Evolutionary conservation across 2,797 vertebrate species (phyloP), one percentile per base, ranked within the genome.

Genomic region (Echiichthys vipera): DNA sequence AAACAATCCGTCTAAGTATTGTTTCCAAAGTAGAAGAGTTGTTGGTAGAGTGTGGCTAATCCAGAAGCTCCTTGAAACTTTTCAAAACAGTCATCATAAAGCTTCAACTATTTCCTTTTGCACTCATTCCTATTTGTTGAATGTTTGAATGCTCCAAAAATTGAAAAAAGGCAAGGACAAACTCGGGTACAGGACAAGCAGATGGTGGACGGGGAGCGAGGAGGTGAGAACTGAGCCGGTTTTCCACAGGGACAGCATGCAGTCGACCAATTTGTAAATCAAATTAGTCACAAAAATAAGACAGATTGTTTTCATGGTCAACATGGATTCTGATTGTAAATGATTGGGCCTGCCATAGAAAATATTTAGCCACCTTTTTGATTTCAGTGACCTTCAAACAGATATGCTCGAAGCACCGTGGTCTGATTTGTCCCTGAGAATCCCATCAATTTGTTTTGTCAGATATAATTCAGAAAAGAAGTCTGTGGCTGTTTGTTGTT

Each of bases 281-380:
- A 87, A 88, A 92, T 87, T 66, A 87, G 80, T 57, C 74, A 24
- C 65, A 78, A 71, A 89, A 84, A 87, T 62, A 87, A 68, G 78
- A 53, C 66, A 77, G 68, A 81, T 74, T 84, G 80, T 89, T 84
- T 79, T 54, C 43, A 51, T 64, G 63, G 63, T 78, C 71, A 74
- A 75, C 39, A 43, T 71, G 83, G 76, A 76, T 62, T 81, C 34
- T 77, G 34, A 65, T 77, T 79, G 69, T 58, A 77, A 49, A 85
- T 67, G 27, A 47, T 46, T 58, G 36, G 61, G 73, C 43, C 50
- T 27, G 71, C 74, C n/a, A 37, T 50, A 25, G 84, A 70, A 72
- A 77, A 47, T 55, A 55, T 34, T 73, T 65, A 53, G 18, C 6
- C 43, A 25, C 69, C 39, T 49, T 70, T 73, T 54, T 40, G 65